Evolutionary conservation across 2,113 vertebrate species (phyloP).

Genomic region (Oncorhynchus nerka): DNA sequence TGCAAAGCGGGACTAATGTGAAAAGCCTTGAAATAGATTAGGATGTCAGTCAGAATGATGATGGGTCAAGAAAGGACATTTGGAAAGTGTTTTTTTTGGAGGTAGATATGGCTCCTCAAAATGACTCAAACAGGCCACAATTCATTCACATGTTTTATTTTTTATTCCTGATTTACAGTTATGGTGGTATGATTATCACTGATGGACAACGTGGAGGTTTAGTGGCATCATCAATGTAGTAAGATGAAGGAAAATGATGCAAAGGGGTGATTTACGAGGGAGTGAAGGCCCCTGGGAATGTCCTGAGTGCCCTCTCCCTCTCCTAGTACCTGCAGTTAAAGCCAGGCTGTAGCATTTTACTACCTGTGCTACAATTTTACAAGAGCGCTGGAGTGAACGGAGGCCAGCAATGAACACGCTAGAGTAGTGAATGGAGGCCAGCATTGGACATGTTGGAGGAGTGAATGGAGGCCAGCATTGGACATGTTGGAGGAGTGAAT

Average conservation of each 20-base stretch:
- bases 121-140: too few relatives aligned
- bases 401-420: not conserved
- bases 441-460: too few relatives aligned
- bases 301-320: not conserved
- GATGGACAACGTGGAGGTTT: not conserved
- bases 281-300: not conserved
- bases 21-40: not conserved
- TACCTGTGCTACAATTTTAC: slow-evolving; percentile 2
- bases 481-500: too few relatives aligned
- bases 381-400: not conserved
- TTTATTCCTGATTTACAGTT: not conserved
- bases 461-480: too few relatives aligned
- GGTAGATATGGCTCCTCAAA: not conserved
- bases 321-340: not conserved
- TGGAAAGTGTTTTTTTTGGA: not conserved
- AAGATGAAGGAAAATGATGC: not conserved
- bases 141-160: not conserved
- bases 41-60: not conserved
- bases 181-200: not conserved
- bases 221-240: not conserved
- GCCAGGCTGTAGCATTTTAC: slow-evolving; percentile 8
- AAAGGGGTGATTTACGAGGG: slow-evolving; percentile 13
- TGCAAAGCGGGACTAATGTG: not conserved
- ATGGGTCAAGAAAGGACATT: not conserved
- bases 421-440: accelerated